Evolutionary conservation across 2,113 vertebrate species (phyloP).

Genomic region (Ginglymostoma cirratum): DNA sequence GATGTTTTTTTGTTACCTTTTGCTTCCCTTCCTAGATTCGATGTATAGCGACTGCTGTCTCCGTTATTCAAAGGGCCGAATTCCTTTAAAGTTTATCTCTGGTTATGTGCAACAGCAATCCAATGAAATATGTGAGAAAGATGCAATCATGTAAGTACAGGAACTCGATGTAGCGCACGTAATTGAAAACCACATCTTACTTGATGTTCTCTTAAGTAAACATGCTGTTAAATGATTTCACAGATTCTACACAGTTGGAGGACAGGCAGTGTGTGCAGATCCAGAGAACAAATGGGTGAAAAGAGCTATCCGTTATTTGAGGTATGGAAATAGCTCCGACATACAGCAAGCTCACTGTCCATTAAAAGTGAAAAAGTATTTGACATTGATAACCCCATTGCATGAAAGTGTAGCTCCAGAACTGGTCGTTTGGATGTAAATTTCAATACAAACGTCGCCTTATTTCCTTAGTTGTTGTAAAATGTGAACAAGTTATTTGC

Average conservation of each 20-base stretch:
- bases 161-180: neutral
- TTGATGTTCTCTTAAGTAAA: neutral
- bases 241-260: neutral
- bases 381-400: neutral
- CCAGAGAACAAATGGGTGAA: neutral
- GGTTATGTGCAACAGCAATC: neutral
- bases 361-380: neutral
- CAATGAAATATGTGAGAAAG: constrained; percentile 10
- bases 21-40: neutral
- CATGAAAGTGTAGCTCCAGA: neutral
- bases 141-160: constrained; percentile 15
- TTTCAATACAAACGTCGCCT: neutral
- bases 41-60: neutral
- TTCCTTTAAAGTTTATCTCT: neutral
- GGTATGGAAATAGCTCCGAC: neutral
- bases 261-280: neutral
- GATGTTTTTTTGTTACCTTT: neutral
- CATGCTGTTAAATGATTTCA: neutral
- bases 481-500: neutral
- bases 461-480: neutral
- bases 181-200: neutral
- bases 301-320: neutral
- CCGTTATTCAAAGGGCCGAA: neutral
- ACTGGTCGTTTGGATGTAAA: neutral
- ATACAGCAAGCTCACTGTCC: neutral